Conservation (phyloP, 1,140 invertebrate species). For the Nasonia giraulti region DNA sequence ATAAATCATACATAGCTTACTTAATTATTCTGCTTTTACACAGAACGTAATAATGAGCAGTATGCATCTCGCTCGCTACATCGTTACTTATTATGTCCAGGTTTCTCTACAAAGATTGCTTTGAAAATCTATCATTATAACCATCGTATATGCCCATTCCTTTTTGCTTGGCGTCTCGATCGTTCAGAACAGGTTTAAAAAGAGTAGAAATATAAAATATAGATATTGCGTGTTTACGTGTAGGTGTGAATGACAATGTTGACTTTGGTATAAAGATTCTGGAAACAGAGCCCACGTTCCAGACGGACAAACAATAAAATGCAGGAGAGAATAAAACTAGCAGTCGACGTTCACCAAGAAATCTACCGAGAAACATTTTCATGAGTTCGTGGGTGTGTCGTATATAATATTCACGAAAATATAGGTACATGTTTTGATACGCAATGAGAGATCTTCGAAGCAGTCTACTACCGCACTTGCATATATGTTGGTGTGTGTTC, state of each 20-base stretch:
- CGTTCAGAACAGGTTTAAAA: conserved; percentile 14
- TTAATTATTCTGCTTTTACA: conserved; percentile 58
- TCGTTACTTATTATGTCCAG: conserved; percentile 63
- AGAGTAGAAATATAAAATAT: conserved; percentile 34
- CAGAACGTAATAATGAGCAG: conserved; percentile 63
- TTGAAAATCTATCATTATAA: conserved; percentile 63
- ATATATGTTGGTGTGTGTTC: conserved; percentile 53
- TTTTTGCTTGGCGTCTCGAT: not conserved
- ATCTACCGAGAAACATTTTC: conserved; percentile 24
- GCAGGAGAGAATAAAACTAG: conserved; percentile 32
- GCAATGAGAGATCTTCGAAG: conserved; percentile 63
- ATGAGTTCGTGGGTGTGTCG: not conserved
- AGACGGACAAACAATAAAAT: conserved; percentile 52
- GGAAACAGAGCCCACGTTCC: conserved; percentile 49
- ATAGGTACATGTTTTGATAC: conserved; percentile 20
- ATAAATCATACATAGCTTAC: conserved; percentile 53
- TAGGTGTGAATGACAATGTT: conserved; percentile 46
- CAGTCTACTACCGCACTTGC: conserved; percentile 57
- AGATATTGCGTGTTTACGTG: conserved; percentile 3
- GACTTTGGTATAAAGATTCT: conserved; percentile 31
- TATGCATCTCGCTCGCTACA: conserved; percentile 59
- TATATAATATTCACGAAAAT: not conserved
- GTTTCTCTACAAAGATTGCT: conserved; percentile 62
- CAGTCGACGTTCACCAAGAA: not conserved
- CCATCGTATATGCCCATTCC: conserved; percentile 16